phyloP scores from a whole-genome alignment of 2,888 invertebrate genomes.

The Nemotelus nigrinus region DNA sequence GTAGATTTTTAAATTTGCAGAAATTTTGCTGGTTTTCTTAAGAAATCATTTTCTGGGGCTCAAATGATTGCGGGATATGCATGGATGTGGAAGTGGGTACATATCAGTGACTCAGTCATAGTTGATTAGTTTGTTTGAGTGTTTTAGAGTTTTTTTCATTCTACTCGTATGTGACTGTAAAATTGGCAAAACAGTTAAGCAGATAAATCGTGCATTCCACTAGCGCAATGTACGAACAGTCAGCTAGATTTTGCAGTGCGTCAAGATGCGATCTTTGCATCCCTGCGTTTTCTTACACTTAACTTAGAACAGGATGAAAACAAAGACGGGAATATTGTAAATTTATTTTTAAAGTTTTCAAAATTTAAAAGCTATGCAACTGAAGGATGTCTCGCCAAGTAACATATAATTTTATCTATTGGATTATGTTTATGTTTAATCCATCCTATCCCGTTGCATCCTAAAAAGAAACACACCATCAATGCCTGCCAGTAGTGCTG shows the following conservation, averaged over 20 bases:
- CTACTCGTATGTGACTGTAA: no score
- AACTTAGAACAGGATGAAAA: not conserved
- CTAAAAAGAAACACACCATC: not conserved
- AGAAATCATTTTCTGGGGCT: not conserved
- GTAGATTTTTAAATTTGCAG: not conserved
- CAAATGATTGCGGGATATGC: no score
- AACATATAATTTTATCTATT: not conserved
- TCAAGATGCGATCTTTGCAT: no score
- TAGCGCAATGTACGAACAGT: no score
- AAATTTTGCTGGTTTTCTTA: not conserved
- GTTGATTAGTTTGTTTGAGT: no score
- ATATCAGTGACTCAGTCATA: no score
- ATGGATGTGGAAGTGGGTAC: no score
- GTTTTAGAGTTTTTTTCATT: no score
- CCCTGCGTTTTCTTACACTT: no score
- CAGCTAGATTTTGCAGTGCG: not conserved
- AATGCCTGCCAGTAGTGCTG: conserved; percentile 12
- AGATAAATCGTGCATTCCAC: no score
- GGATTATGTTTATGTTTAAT: not conserved
- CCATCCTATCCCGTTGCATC: conserved; percentile 12
- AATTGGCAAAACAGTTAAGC: no score
- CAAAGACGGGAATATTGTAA: not conserved
- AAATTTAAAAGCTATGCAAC: not conserved
- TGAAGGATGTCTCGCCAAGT: not conserved
- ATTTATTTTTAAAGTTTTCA: not conserved